A percentile compares a stretch with the other conserved stretches of the same genome.
Conservation (phyloP, 2,113 vertebrate genomes). For the Nycticryphes semicollaris region DNA sequence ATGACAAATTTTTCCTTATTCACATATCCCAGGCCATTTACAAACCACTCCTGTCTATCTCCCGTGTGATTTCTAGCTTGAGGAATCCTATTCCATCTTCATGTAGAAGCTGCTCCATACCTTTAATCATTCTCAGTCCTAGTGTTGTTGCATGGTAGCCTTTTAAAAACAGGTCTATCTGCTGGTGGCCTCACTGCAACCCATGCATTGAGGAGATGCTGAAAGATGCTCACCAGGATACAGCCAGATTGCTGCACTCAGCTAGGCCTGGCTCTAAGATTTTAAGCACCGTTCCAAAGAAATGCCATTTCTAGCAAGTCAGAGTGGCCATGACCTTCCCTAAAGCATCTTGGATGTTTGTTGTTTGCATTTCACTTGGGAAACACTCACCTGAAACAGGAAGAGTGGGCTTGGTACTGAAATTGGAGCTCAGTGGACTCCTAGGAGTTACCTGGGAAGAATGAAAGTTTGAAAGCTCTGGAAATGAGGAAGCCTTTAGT, state of each 20-base stretch:
- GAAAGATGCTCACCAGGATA: neutral
- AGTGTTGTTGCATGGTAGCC: neutral
- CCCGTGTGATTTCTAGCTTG: neutral
- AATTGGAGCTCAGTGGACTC: neutral
- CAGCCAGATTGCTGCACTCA: neutral
- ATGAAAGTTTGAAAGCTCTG: neutral
- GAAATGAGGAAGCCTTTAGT: neutral
- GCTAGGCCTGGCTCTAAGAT: neutral
- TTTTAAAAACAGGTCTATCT: neutral
- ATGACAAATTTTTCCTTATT: neutral
- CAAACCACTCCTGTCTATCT: neutral
- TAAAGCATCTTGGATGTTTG: neutral
- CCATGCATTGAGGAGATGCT: neutral
- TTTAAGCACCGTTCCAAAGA: neutral
- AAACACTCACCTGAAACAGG: neutral
- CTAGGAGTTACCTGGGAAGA: neutral
- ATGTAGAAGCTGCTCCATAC: neutral
- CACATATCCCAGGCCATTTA: neutral
- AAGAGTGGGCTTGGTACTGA: neutral
- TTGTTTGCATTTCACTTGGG: neutral
- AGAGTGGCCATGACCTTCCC: neutral
- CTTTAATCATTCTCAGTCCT: neutral
- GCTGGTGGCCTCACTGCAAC: neutral
- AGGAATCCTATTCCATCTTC: neutral
- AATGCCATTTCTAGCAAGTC: neutral